Evolutionary conservation across 2,888 invertebrate genomes (phyloP).

Genomic region (Stenchaetothrips biformis): DNA sequence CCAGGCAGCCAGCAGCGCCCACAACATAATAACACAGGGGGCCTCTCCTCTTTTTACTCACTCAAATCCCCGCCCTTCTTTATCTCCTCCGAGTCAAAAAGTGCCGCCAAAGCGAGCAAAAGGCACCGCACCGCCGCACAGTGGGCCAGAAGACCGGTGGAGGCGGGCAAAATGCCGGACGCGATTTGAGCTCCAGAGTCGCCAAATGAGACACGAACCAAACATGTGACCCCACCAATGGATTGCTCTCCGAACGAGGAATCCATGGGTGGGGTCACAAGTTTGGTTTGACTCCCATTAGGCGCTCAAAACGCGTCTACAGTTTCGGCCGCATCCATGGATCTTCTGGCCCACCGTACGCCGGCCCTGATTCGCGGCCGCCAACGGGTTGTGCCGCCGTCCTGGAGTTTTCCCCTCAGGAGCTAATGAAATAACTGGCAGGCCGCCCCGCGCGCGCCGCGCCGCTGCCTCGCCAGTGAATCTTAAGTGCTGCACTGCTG

Average conservation of each 20-base stretch:
- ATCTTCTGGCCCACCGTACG: too few species aligned
- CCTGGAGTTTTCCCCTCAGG: neutral
- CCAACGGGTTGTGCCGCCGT: neutral
- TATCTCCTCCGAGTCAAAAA: neutral
- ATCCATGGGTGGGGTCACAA: too few species aligned
- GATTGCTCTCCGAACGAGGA: too few species aligned
- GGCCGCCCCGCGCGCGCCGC: neutral
- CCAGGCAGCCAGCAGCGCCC: neutral
- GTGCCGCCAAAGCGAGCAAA: too few species aligned
- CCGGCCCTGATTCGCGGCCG: neutral
- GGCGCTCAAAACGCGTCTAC: neutral
- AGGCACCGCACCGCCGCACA: too few species aligned
- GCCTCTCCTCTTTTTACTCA: neutral
- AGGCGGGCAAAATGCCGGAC: too few species aligned
- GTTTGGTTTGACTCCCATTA: neutral
- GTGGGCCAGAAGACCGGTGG: too few species aligned
- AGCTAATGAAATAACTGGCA: slow-evolving; percentile 14
- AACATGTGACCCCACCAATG: too few species aligned
- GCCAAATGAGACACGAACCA: too few species aligned
- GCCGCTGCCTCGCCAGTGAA: neutral
- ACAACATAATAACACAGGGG: slow-evolving; percentile 13
- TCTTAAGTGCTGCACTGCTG: slow-evolving; percentile 11
- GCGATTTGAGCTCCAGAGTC: too few species aligned
- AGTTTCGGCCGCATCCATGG: neutral
- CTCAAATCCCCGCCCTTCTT: neutral